Percentiles rank a stretch among this genome's conserved stretches.
These are phyloP conservation scores for Neolamprologus brichardi DNA, from an alignment of 2,113 vertebrate species.

Conservation along the genomic window DNA sequence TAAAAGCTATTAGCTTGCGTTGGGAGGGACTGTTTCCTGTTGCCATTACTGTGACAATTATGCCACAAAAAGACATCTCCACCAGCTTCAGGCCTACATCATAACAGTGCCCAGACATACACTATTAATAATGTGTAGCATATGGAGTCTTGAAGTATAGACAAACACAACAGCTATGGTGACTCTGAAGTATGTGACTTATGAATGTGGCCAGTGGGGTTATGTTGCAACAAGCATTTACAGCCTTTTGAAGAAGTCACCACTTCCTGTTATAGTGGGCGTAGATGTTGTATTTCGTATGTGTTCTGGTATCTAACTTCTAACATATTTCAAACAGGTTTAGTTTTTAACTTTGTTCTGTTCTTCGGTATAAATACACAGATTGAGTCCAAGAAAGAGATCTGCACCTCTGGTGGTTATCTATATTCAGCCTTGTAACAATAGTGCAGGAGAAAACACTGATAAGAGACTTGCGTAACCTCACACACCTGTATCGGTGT, in stretches of 20 bases:
- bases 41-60: background rate
- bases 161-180: background rate
- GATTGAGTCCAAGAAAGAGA: background rate
- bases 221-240: constrained; percentile 15
- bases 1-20: background rate
- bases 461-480: background rate
- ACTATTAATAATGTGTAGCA: background rate
- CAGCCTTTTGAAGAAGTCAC: background rate
- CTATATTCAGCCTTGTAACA: background rate
- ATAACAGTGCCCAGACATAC: background rate
- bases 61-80: background rate
- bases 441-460: background rate
- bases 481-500: constrained; percentile 11
- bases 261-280: constrained; percentile 1
- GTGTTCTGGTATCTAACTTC: background rate
- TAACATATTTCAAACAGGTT: background rate
- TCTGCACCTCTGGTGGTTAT: background rate
- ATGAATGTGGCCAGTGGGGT: background rate
- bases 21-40: background rate
- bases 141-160: background rate
- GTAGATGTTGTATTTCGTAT: background rate
- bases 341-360: background rate
- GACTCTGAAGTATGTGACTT: constrained; percentile 9
- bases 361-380: background rate
- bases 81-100: background rate